Conservation (phyloP, 2,888 invertebrate genomes). For the Serripes groenlandicus region DNA sequence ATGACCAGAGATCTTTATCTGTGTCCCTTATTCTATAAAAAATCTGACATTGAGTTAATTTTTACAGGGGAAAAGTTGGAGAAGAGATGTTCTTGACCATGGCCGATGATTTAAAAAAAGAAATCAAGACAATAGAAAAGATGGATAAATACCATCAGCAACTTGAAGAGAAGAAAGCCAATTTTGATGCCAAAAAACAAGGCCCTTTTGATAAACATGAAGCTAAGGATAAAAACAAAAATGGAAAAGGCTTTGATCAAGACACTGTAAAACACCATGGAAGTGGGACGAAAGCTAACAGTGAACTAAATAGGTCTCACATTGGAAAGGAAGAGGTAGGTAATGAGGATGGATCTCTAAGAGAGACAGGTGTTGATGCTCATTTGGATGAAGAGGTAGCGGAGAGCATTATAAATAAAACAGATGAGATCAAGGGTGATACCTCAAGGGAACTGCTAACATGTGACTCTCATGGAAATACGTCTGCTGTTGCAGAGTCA, state of each 20-base stretch:
- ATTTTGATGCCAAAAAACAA: too few relatives aligned
- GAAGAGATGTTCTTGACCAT: constrained; percentile 70
- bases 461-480: neutral
- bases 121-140: constrained; percentile 65
- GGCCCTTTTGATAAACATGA: too few relatives aligned
- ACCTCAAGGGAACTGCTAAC: neutral
- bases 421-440: neutral
- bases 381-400: too few relatives aligned
- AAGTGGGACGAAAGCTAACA: constrained; percentile 12
- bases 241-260: neutral
- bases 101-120: constrained; percentile 61
- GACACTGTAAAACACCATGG: constrained; percentile 5
- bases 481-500: neutral
- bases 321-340: constrained; percentile 23
- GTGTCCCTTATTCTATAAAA: neutral
- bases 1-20: too few relatives aligned
- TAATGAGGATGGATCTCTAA: neutral
- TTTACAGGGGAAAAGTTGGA: constrained; percentile 72
- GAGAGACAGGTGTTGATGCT: neutral
- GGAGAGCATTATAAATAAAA: too few relatives aligned
- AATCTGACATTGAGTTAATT: neutral
- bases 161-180: constrained; percentile 28
- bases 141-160: constrained; percentile 59
- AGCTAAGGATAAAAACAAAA: neutral
- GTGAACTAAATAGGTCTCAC: constrained; percentile 38